Percentiles rank a stretch among this genome's conserved stretches.
Evolutionary conservation across 2,113 vertebrate genomes (phyloP).

Genomic region (Malurus elegans): DNA sequence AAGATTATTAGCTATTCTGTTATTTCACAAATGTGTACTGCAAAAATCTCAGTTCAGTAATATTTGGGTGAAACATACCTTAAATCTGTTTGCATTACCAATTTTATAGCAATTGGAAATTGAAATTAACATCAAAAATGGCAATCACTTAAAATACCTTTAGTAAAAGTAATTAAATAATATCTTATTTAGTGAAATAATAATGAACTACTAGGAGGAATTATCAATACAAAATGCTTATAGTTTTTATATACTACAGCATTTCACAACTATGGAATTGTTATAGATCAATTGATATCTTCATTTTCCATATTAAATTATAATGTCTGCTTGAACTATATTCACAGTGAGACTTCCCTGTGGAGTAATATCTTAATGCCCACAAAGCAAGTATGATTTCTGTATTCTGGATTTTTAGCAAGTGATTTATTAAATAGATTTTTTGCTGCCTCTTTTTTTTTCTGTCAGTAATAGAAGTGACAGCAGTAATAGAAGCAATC

Average conservation of each 20-base stretch:
- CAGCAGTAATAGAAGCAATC: no score
- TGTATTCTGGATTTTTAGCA: background rate
- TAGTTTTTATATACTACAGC: conserved; percentile 30
- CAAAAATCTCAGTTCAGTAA: background rate
- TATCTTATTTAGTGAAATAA: background rate
- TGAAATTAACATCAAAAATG: background rate
- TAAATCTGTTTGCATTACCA: background rate
- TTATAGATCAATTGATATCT: background rate
- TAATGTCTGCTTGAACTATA: background rate
- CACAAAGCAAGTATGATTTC: background rate
- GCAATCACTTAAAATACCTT: background rate
- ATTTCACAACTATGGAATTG: conserved; percentile 32
- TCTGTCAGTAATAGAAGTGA: background rate
- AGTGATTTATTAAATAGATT: background rate
- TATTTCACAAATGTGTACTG: background rate
- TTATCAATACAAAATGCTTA: background rate
- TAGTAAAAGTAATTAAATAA: background rate
- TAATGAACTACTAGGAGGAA: background rate
- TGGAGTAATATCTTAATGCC: background rate
- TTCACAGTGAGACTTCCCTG: background rate
- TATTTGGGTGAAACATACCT: background rate
- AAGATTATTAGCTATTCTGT: background rate
- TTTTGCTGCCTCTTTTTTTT: background rate
- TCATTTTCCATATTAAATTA: background rate
- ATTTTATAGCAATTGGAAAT: background rate